These are phyloP conservation scores for Lasioglossum oenotherae DNA, from an alignment of 2,888 invertebrate genomes.

Conservation along the genomic window DNA sequence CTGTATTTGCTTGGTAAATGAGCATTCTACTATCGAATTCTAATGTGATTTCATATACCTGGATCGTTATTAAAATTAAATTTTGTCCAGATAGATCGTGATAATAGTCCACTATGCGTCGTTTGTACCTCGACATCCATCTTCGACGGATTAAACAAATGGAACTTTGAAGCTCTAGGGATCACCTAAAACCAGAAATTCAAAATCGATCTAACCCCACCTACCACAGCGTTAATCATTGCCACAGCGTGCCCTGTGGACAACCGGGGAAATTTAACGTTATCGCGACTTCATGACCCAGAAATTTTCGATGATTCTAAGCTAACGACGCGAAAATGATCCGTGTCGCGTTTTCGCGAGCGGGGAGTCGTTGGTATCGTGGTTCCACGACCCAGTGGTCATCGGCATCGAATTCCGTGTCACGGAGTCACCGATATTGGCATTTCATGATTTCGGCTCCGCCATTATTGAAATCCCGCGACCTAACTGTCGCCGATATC, in stretches of 20 bases:
- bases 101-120: too few relatives aligned
- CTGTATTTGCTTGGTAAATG: too few relatives aligned
- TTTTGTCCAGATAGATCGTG: too few relatives aligned
- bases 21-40: too few relatives aligned
- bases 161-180: neutral
- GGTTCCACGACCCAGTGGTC: constrained; percentile 31
- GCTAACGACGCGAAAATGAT: neutral
- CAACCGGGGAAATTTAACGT: neutral
- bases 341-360: neutral
- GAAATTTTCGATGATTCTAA: neutral
- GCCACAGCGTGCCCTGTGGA: too few relatives aligned
- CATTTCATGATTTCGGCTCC: constrained; percentile 22
- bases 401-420: constrained; percentile 30
- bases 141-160: neutral
- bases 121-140: too few relatives aligned
- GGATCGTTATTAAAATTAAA: too few relatives aligned
- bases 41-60: too few relatives aligned
- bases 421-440: constrained; percentile 19
- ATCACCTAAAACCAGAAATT: neutral
- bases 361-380: neutral
- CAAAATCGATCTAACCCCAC: neutral
- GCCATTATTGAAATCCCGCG: constrained; percentile 36
- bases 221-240: neutral
- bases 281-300: neutral
- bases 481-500: constrained; percentile 23